Base-by-base conservation (phyloP, 2,113 vertebrate species). In the Menidia beryllina region DNA sequence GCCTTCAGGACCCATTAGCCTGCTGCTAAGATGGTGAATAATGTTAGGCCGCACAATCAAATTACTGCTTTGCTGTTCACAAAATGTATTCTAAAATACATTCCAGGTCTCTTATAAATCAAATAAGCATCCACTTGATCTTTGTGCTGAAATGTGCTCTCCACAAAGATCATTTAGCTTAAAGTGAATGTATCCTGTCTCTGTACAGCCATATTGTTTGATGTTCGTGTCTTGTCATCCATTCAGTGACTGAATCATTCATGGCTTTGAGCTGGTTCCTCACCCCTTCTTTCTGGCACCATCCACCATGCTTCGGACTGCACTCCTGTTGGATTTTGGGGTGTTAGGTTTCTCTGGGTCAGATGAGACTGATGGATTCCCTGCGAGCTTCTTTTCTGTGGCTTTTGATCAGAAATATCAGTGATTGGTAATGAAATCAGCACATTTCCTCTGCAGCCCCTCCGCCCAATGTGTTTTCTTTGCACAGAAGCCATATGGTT, bases 281-380 rank as follows among this genome's bases (percentile, higher is more conserved):
- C 89, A 98, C 96, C 95, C 94, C 81, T 94, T 95, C 76, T 89
- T 96, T 82, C 70, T 94, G 57, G 84, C 89, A 1, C 86, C 88
- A 9, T 91, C 83, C 64, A 92, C 79, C 13, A 86, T 25, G 27
- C 59, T 85, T 49, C 91, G 93, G 27, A 93, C 84, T 26, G 86
- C 89, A 58, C 82, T 93, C 81, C 80, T 86, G 61, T 72, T 81
- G 47, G 90, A 92, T 75, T 76, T 83, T 3, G 93, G 85, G 1
- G 83, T 82, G 53, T 91, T 88, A n/a, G 93, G 24, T 26, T 56
- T 89, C 64, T 85, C 83, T 6, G 73, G 8, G 12, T 88, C 72
- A 59, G 71, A 49, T 0, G 74, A 27, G 5, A 51, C 60, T 6
- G 72, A 14, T 11, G 54, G 41, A 63, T 60, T 86, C 21, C 88